Base-by-base conservation (phyloP, 2,888 invertebrate genomes). In the Drosophila lacicola region DNA sequence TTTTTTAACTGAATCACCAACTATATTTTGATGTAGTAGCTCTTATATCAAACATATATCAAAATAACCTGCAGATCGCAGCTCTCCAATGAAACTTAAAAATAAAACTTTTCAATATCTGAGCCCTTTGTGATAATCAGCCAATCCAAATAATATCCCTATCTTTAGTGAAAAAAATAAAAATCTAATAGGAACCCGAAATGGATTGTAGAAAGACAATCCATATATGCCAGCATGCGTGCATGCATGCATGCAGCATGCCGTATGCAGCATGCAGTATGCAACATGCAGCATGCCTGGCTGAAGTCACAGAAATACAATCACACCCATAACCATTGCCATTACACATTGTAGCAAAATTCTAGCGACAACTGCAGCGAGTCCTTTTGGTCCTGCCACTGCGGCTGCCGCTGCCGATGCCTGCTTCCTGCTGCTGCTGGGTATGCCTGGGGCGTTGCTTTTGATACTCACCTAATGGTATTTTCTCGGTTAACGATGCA, bases 401-500 rank as follows among this genome's bases (percentile, higher is more conserved):
- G 17, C 17, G 17, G 53, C 64, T 25, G 21, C 14, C 19, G 37
- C 41, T 49, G 61, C 37, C 37, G 39, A 19, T 45, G 17, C 33
- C 9, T 53, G 34, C 19, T 55, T 44, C 36, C 39, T 21, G 57
- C 36, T 57, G 42, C 45, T 47, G 46, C 29, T 57, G 33, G 70
- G 11, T 14, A 47, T 53, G 58, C 53, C 47, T 56, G 34, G 62
- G 69, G 72, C 69, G 62, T 49, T 64, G 73, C 74, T 80, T 68
- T 71, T 72, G 74, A 74, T 74, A 91, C 91, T 92, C 89, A 92
- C 92, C 92, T 82, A 92, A 91, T 77, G 92, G 92, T 82, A 92
- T 92, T 91, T 92, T 92, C 89, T 92, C 92, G 84, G 92, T 92
- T 86, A 91, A 89, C 83, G 91, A 90, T 88, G 90, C 78, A 63